Evolutionary conservation across 2,888 invertebrate species (phyloP).

Genomic region (Formica aserva): DNA sequence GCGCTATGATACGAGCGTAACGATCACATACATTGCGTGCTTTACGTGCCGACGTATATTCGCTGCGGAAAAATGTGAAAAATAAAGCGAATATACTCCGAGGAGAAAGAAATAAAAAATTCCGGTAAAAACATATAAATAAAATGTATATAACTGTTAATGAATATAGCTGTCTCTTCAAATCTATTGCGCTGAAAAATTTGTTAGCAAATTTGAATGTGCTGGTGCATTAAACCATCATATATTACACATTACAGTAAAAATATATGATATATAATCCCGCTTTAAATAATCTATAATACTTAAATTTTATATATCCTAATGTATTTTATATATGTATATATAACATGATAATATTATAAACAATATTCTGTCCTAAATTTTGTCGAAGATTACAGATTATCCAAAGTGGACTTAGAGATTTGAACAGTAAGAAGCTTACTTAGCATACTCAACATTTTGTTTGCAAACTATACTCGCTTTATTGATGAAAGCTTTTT

Average conservation of each 20-base stretch:
- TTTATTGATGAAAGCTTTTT: neutral
- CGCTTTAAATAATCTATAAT: neutral
- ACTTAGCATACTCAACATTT: neutral
- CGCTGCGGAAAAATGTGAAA: neutral
- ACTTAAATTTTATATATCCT: neutral
- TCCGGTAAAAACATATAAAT: neutral
- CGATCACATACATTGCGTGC: constrained; percentile 25
- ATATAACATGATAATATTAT: neutral
- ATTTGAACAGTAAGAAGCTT: neutral
- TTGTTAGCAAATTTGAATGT: neutral
- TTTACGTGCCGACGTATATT: constrained; percentile 6
- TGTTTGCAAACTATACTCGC: neutral
- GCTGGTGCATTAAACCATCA: neutral
- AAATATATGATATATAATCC: neutral
- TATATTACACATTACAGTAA: neutral
- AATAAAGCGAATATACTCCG: neutral
- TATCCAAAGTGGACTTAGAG: neutral
- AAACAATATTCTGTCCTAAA: neutral
- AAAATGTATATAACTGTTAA: neutral
- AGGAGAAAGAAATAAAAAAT: neutral
- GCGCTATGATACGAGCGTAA: constrained; percentile 11
- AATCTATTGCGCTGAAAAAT: neutral
- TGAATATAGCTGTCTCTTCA: neutral
- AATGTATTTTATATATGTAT: neutral
- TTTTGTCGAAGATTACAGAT: neutral